A percentile compares a stretch with the other conserved stretches of the same genome.
These are phyloP conservation scores for Larimichthys polyactis DNA, from an alignment of 2,113 vertebrate genomes.

Conservation along the genomic window DNA sequence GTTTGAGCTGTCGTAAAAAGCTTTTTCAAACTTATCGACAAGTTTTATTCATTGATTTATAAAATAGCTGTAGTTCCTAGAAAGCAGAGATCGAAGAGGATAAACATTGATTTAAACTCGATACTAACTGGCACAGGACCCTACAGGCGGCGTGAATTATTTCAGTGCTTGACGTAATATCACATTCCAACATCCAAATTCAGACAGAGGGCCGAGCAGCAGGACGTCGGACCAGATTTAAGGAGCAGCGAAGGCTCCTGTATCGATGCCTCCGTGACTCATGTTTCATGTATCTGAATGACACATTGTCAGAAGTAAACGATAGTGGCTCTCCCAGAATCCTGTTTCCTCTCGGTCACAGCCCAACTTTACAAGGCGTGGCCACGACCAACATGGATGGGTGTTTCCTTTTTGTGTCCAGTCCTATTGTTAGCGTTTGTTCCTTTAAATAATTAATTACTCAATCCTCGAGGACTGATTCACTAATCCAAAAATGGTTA, in stretches of 20 bases:
- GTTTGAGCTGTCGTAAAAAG: too few relatives aligned
- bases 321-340: constrained; percentile 60
- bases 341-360: constrained; percentile 44
- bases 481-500: constrained; percentile 28
- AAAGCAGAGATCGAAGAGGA: constrained; percentile 1
- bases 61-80: background rate
- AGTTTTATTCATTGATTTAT: background rate
- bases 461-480: constrained; percentile 38
- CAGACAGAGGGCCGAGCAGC: background rate
- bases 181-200: constrained; percentile 5
- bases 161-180: background rate
- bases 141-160: constrained; percentile 4
- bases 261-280: constrained; percentile 44
- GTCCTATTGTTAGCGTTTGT: constrained; percentile 71
- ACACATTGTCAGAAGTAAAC: constrained; percentile 54
- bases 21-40: too few relatives aligned
- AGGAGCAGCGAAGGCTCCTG: constrained; percentile 1
- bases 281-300: constrained; percentile 62
- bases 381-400: constrained; percentile 51
- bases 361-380: constrained; percentile 54
- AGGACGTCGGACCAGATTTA: constrained; percentile 16
- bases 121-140: constrained; percentile 21
- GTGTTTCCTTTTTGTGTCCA: constrained; percentile 65
- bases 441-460: constrained; percentile 69
- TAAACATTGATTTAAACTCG: constrained; percentile 3